Evolutionary conservation across 2,113 vertebrate species (phyloP), one percentile per base, ranked within the genome.

Genomic region (Electrona antarctica): DNA sequence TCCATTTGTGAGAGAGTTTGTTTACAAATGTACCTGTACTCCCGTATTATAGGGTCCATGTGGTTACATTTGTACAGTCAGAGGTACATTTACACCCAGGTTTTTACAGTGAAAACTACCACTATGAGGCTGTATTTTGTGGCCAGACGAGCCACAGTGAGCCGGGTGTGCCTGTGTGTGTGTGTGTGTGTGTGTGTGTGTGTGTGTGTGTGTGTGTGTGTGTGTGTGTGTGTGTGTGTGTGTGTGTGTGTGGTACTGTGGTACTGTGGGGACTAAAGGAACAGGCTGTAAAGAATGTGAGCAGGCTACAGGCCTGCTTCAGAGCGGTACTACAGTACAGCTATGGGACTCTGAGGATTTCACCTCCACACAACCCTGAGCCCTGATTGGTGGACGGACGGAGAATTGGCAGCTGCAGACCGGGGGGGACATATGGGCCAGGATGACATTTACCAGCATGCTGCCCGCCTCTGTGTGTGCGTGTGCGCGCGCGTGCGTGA

Each of bases 221-320:
- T 50, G 8, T 10, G 49, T 33, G 58, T 60, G 21, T 60, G 58
- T 60, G 33, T 45, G 33, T 45, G 33, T 46, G 7, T 46, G 41
- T 61, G 59, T 45, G 59, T 61, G 29, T 61, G 59, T 61, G 59
- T 61, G 33, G 45, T 33, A n/a, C 11, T 61, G 59, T 61, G 33
- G 45, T 33, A n/a, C 11, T 46, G 59, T 46, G 49, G 8, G 8
- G 49, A 11, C 49, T 50, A 50, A 50, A 50, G 49, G 7, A 50
- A 7, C 49, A 50, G 49, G 8, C 11, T 61, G 57, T 60, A 12
- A 54, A 13, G 9, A 33, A 28, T 60, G 8, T 60, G 58, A 33
- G 21, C 33, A 41, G 33, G 33, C 33, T 41, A 41, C 33, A 41
- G 33, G 33, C 33, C 33, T 50, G 49, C 6, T 50, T 8, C 8